A percentile compares a stretch with the other conserved stretches of the same genome.
These are phyloP conservation scores for Torymus auratus DNA, from an alignment of 2,888 invertebrate genomes.

Conservation along the genomic window DNA sequence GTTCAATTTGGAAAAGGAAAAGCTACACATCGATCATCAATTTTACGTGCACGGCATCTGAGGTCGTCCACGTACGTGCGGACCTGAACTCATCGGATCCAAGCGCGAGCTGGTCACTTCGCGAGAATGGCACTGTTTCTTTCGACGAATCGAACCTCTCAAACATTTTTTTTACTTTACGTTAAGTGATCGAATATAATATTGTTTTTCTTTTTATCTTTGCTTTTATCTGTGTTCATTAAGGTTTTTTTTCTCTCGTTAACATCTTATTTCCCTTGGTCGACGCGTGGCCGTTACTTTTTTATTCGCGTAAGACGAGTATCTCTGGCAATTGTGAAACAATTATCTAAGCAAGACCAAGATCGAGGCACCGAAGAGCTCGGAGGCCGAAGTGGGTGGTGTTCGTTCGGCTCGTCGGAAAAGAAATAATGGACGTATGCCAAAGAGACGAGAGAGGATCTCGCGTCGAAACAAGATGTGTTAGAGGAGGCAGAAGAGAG, in stretches of 20 bases:
- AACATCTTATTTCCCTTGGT: conserved; percentile 25
- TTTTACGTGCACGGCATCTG: background rate
- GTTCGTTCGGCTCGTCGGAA: conserved; percentile 46
- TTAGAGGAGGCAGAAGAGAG: conserved; percentile 50
- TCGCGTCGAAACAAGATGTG: conserved; percentile 32
- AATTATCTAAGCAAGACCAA: conserved; percentile 60
- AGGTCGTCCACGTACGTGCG: background rate
- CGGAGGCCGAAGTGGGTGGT: conserved; percentile 51
- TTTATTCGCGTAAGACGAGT: conserved; percentile 51
- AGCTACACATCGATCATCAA: conserved; percentile 23
- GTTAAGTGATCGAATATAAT: conserved; percentile 35
- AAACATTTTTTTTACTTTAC: conserved; percentile 34
- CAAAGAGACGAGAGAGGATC: conserved; percentile 47
- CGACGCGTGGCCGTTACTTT: conserved; percentile 36
- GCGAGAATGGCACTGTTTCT: conserved; percentile 66
- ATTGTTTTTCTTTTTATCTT: conserved; percentile 9
- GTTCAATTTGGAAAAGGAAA: conserved; percentile 48
- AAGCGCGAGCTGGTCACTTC: conserved; percentile 58
- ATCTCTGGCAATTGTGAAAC: conserved; percentile 59
- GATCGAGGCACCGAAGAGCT: conserved; percentile 61
- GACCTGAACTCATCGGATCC: conserved; percentile 56
- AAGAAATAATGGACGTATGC: conserved; percentile 50
- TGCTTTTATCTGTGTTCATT: conserved; percentile 21
- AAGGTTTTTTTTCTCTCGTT: background rate
- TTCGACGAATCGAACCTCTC: conserved; percentile 59